Evolutionary conservation across 2,797 vertebrate genomes (phyloP), one percentile per base, ranked within the genome.

Genomic region (Malurus splendens): DNA sequence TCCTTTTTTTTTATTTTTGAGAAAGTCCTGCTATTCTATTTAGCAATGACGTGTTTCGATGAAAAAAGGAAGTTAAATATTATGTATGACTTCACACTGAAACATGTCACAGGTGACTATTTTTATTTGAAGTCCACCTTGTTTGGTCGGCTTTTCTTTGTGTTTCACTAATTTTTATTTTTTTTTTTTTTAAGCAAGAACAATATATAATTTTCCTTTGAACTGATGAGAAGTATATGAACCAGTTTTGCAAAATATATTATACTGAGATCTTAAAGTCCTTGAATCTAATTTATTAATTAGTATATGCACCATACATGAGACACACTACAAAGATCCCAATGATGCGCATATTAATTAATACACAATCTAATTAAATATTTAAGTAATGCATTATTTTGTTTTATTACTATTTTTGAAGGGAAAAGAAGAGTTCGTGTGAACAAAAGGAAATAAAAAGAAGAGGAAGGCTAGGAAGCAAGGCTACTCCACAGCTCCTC

Each of bases 401-500:
- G 84, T 41, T 20, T n/a, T 75, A 39, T 42, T 32, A n/a, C 65
- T 59, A 55, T 20, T 73, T 91, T 78, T 92, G 59, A 88, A 59
- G 33, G 10, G 52, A 27, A 79, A 82, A 33, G 11, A 80, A 42
- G 14, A 74, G 50, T 57, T 92, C 59, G 76, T 16, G 6, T 71
- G 72, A 95, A 85, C n/a, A 81, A 65, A 87, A 59, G 72, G 28
- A 27, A 77, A 57, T 79, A 74, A 54, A 73, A 76, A 85, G 57
- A 73, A 86, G 66, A 55, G 24, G 50, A 91, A 82, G 24, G 38
- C 59, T 28, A 74, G 54, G 94, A 95, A 94, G 87, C 61, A 90
- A 90, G 61, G 61, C 54, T 92, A 68, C 90, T 91, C 56, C 87
- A 82, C 77, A 74, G 64, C 48, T 88, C 14, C 94, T 86, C 61